phyloP scores from a whole-genome alignment of 2,888 invertebrate species.

The Drosophila nigricruria region DNA sequence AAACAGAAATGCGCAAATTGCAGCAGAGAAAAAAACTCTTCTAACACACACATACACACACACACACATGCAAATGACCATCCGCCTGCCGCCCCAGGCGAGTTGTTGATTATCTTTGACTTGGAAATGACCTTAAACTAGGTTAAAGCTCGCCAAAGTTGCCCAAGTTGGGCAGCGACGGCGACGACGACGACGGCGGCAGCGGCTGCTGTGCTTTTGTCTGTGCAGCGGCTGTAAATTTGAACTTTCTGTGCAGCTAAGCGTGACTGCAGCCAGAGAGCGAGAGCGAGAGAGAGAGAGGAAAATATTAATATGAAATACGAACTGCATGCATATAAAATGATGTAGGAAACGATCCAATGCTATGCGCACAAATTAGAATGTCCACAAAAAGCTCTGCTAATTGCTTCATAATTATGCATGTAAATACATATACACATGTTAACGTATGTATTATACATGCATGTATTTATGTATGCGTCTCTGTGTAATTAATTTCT shows the following conservation, averaged over 20 bases:
- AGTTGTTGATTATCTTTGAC: slow-evolving; percentile 71
- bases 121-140: slow-evolving; percentile 84
- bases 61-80: background rate
- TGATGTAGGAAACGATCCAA: slow-evolving; percentile 41
- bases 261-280: slow-evolving; percentile 44
- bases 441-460: background rate
- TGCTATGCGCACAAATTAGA: slow-evolving; percentile 32
- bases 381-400: slow-evolving; percentile 37
- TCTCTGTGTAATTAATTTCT: slow-evolving; percentile 69
- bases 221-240: slow-evolving; percentile 42
- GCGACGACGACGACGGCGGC: background rate
- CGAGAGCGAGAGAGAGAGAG: slow-evolving; percentile 14
- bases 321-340: slow-evolving; percentile 21
- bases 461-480: slow-evolving; percentile 1
- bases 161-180: slow-evolving; percentile 38
- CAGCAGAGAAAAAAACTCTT: slow-evolving; percentile 26
- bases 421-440: background rate
- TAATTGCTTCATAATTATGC: slow-evolving; percentile 29
- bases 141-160: slow-evolving; percentile 82
- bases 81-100: slow-evolving; percentile 20
- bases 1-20: slow-evolving; percentile 39
- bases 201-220: slow-evolving; percentile 41
- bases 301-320: slow-evolving; percentile 28
- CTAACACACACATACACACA: slow-evolving; percentile 12
- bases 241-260: slow-evolving; percentile 76